These are phyloP conservation scores for Microcebus tavaratra DNA, from an alignment of 2,113 vertebrate genomes.

Conservation along the genomic window DNA sequence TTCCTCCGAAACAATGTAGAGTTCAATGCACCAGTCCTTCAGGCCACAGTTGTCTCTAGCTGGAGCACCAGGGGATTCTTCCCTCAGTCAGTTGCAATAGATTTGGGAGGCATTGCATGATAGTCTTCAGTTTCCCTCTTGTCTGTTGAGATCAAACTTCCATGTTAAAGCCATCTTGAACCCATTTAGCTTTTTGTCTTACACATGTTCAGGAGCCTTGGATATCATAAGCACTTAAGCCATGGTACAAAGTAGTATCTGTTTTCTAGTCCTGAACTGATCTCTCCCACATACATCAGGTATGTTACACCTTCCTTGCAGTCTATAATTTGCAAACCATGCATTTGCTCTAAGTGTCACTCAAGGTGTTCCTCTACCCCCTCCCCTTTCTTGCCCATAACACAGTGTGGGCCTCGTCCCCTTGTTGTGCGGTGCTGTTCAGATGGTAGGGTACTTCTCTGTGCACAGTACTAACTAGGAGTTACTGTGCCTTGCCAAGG, in stretches of 20 bases:
- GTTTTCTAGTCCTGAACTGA: not conserved
- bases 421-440: not conserved
- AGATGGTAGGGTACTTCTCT: not conserved
- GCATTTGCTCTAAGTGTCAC: not conserved
- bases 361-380: not conserved
- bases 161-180: not conserved
- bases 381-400: not conserved
- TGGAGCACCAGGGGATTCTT: not conserved
- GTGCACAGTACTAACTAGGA: not conserved
- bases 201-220: not conserved
- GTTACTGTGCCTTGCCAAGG: not conserved
- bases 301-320: not conserved
- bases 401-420: not conserved
- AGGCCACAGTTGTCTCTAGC: not conserved
- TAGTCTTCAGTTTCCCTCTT: not conserved
- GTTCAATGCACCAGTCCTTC: not conserved
- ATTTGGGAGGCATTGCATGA: not conserved
- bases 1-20: not conserved
- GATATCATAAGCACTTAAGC: not conserved
- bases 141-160: not conserved
- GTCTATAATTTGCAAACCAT: not conserved
- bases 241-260: not conserved
- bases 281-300: not conserved
- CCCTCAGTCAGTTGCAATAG: not conserved
- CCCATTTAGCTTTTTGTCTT: not conserved